Percentiles rank a stretch among this genome's conserved stretches.
These are phyloP conservation scores for Eulemur albifrons DNA, from an alignment of 2,797 vertebrate genomes.

Conservation along the genomic window DNA sequence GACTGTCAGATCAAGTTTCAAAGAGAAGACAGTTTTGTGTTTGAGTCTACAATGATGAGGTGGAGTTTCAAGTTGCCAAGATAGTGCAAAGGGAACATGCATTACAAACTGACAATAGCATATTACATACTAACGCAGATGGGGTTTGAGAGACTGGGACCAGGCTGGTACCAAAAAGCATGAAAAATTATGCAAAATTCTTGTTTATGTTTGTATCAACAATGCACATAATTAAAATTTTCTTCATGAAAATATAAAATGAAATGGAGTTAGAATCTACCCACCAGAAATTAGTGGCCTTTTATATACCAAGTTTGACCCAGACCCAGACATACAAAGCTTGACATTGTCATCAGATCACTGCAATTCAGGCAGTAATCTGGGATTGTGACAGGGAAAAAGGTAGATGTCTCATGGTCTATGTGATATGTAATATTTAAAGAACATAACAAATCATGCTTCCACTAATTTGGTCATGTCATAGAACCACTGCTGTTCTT, in stretches of 20 bases:
- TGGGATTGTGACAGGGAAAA: conserved; percentile 2
- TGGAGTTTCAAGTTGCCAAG: background rate
- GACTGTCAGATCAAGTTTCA: background rate
- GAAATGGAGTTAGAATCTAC: background rate
- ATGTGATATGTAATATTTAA: background rate
- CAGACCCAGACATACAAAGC: background rate
- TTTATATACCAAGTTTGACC: background rate
- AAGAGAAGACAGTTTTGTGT: background rate
- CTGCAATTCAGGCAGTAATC: background rate
- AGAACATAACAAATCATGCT: conserved; percentile 27
- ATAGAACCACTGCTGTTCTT: background rate
- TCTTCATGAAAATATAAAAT: conserved; percentile 42
- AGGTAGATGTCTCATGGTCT: background rate
- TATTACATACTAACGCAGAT: background rate
- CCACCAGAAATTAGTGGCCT: background rate
- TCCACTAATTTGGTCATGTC: conserved; percentile 43
- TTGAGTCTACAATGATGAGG: background rate
- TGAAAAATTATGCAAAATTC: background rate
- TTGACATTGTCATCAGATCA: background rate
- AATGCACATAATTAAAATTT: background rate
- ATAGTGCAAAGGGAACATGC: fast-evolving
- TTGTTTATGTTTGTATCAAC: background rate
- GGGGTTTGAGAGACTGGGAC: background rate
- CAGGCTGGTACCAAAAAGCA: background rate
- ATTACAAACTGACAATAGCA: background rate